Evolutionary conservation across 2,113 vertebrate species (phyloP).

Genomic region (Phyllopteryx taeniolatus): DNA sequence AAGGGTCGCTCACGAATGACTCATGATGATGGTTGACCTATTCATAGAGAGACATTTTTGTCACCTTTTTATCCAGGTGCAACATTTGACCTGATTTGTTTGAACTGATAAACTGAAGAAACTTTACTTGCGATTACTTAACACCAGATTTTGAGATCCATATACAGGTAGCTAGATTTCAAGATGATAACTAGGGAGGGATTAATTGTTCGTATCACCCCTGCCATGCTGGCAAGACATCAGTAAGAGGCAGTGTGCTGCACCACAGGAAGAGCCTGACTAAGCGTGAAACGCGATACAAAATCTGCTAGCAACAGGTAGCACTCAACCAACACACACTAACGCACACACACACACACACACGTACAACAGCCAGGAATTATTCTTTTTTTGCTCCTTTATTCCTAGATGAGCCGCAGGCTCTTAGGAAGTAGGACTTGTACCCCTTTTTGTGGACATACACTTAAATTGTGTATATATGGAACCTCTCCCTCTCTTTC

Average conservation of each 20-base stretch:
- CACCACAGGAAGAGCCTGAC: constrained; percentile 34
- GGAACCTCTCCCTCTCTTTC: too few species aligned
- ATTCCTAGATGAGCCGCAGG: constrained; percentile 49
- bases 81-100: neutral
- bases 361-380: neutral
- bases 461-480: too few species aligned
- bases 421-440: constrained; percentile 45
- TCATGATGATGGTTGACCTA: neutral
- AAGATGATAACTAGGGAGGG: neutral
- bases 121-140: too few species aligned
- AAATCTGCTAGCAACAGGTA: constrained; percentile 40
- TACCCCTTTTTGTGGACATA: constrained; percentile 45
- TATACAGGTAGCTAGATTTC: neutral
- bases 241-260: constrained; percentile 34
- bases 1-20: neutral
- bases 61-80: neutral
- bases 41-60: neutral
- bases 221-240: constrained; percentile 38
- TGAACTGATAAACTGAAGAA: too few species aligned
- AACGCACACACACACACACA: constrained; percentile 9
- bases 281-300: constrained; percentile 43
- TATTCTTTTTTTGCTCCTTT: constrained; percentile 21
- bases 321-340: constrained; percentile 20
- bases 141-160: neutral
- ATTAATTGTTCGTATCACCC: constrained; percentile 39